phyloP scores from a whole-genome alignment of 1,140 invertebrate species.

The Caerostris darwini region DNA sequence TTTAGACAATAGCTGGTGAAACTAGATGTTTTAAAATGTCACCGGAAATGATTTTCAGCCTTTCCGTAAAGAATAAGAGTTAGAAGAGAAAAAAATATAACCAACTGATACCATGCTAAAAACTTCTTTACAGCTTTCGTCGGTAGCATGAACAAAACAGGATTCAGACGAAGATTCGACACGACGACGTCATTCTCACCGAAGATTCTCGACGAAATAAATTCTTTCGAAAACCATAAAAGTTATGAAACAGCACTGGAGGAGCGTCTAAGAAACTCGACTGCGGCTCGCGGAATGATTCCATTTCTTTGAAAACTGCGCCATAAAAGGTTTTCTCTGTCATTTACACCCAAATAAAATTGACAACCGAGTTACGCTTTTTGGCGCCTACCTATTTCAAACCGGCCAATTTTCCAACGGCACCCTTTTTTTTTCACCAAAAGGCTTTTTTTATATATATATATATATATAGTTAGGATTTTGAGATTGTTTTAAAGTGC shows the following conservation, averaged over 20 bases:
- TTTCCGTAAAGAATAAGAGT: no score
- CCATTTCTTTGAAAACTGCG: neutral
- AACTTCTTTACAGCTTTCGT: neutral
- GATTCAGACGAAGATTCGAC: neutral
- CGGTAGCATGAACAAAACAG: neutral
- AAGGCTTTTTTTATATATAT: no score
- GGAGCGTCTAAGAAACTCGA: constrained; percentile 3
- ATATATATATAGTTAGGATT: no score
- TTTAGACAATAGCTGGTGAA: no score
- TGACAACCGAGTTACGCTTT: neutral
- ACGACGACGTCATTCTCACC: neutral
- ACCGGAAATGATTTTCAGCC: no score
- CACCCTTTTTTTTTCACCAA: no score
- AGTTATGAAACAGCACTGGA: neutral
- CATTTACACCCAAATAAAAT: constrained; percentile 20
- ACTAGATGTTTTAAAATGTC: no score
- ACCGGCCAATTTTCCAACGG: no score
- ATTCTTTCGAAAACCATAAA: constrained; percentile 12
- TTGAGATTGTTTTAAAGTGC: no score
- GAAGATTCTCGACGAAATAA: neutral
- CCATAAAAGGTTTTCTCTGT: constrained; percentile 28
- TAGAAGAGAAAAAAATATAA: neutral
- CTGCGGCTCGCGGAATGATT: neutral
- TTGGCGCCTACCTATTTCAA: neutral
- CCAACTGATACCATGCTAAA: neutral